These are phyloP conservation scores for Chrysogorgia sp. DNA, from an alignment of 92 coral and sea anemone species.

Conservation along the genomic window DNA sequence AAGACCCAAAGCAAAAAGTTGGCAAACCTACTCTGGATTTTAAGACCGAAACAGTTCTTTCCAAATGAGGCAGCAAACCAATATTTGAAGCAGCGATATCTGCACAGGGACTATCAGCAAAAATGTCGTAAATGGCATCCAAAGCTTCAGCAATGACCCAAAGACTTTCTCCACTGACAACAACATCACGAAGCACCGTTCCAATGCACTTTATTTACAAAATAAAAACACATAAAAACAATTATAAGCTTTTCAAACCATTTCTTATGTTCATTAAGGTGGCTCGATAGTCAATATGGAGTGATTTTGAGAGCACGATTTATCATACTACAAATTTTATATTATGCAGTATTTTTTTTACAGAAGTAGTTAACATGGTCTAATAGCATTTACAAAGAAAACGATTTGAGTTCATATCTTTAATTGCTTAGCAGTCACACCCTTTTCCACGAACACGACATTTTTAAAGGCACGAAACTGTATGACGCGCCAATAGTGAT, in stretches of 20 bases:
- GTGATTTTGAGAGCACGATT: too few relatives aligned
- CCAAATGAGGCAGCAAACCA: slow-evolving; percentile 66
- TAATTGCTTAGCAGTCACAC: too few relatives aligned
- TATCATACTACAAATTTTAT: too few relatives aligned
- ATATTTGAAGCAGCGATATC: slow-evolving; percentile 77
- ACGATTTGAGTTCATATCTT: too few relatives aligned
- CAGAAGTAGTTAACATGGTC: too few relatives aligned
- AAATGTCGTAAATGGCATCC: slow-evolving; percentile 94
- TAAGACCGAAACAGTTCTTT: slow-evolving; percentile 74
- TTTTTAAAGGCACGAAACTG: too few relatives aligned
- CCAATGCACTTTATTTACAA: slow-evolving; percentile 73
- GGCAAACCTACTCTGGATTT: slow-evolving; percentile 73
- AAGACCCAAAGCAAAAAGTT: too few relatives aligned
- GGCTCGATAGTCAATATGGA: too few relatives aligned
- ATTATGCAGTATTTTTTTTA: too few relatives aligned
- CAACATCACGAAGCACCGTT: slow-evolving; percentile 82
- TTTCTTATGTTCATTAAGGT: not conserved
- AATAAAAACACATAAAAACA: not conserved
- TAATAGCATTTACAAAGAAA: too few relatives aligned
- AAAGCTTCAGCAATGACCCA: slow-evolving; percentile 89
- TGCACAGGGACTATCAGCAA: slow-evolving; percentile 91
- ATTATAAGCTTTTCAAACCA: not conserved
- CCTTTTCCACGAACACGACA: too few relatives aligned
- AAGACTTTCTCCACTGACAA: slow-evolving; percentile 68
- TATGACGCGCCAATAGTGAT: too few relatives aligned